A percentile compares a stretch with the other conserved stretches of the same genome.
These are phyloP conservation scores for Abramis brama DNA, from an alignment of 2,113 vertebrate species.

Conservation along the genomic window DNA sequence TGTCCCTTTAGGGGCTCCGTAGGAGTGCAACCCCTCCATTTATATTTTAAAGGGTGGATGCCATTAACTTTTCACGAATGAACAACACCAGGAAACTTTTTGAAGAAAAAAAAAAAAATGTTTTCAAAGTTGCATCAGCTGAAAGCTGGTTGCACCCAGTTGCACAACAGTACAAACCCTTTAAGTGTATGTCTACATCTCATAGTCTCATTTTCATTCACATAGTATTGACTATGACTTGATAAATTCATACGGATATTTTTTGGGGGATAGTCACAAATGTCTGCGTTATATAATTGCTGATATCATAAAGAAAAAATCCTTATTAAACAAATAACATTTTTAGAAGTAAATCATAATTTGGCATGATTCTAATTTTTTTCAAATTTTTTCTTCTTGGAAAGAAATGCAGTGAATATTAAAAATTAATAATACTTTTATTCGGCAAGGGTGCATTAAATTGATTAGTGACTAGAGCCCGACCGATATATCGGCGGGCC, in stretches of 20 bases:
- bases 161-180: neutral
- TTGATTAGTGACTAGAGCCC: neutral
- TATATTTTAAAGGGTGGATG: neutral
- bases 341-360: too few relatives aligned
- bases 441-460: too few relatives aligned
- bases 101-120: too few relatives aligned
- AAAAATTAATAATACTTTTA: neutral
- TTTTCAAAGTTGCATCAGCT: neutral
- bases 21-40: neutral
- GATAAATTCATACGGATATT: neutral
- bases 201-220: neutral
- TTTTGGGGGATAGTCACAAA: neutral
- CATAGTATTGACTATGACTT: neutral
- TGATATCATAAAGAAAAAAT: neutral
- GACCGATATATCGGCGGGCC: too few relatives aligned
- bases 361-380: too few relatives aligned
- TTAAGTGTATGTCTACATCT: neutral
- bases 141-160: neutral
- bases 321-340: too few relatives aligned
- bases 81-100: neutral
- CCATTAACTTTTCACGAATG: neutral
- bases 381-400: too few relatives aligned
- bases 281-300: neutral
- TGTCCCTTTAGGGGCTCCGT: too few relatives aligned
- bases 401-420: too few relatives aligned